These are phyloP conservation scores for Argentina silus DNA, from an alignment of 2,797 vertebrate species.

Conservation along the genomic window DNA sequence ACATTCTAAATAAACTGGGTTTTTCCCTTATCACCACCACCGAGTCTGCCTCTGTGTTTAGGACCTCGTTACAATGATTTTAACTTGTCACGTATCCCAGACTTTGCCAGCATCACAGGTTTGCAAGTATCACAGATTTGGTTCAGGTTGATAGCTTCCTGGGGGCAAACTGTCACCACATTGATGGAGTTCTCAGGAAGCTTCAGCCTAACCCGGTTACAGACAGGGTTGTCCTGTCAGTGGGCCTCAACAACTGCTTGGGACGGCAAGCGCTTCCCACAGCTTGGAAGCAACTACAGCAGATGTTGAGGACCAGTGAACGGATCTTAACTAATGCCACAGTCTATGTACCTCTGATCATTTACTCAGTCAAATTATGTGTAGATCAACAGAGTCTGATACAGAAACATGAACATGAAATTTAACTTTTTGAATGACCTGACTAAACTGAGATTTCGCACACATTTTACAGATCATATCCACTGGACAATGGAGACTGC, in stretches of 20 bases:
- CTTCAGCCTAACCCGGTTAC: neutral
- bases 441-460: neutral
- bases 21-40: no score
- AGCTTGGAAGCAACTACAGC: constrained; percentile 14
- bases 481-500: neutral
- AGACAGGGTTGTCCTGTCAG: neutral
- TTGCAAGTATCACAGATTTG: no score
- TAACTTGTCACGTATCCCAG: neutral
- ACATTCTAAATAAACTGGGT: no score
- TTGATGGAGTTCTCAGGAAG: neutral
- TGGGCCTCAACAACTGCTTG: constrained; percentile 7
- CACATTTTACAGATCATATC: neutral
- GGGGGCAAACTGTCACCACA: constrained; percentile 9
- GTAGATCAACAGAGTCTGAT: neutral
- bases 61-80: no score
- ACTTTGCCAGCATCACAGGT: neutral
- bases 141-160: constrained; percentile 19
- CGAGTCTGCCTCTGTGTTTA: no score
- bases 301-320: neutral
- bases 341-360: neutral
- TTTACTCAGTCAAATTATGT: neutral
- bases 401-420: neutral
- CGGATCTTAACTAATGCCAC: neutral
- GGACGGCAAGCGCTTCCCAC: neutral
- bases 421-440: neutral